phyloP scores from a whole-genome alignment of 2,888 invertebrate species.

The Euphydryas editha region DNA sequence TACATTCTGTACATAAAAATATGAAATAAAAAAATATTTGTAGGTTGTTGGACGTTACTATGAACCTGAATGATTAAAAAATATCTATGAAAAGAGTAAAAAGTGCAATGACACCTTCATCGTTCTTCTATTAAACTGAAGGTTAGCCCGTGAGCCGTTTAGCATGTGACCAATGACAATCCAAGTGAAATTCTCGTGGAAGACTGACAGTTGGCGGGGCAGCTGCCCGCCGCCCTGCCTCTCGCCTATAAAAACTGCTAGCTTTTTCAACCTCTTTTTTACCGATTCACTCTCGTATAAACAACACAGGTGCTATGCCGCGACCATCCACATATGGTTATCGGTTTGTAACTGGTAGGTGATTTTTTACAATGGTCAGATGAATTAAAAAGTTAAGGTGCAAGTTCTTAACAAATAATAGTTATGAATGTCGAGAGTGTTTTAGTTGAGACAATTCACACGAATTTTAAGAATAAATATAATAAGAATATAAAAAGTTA shows the following conservation, averaged over 20 bases:
- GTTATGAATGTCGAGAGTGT: slow-evolving; percentile 17
- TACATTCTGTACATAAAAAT: too few relatives aligned
- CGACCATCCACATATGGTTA: slow-evolving; percentile 81
- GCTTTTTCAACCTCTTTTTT: slow-evolving; percentile 79
- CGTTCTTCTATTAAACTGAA: slow-evolving; percentile 57
- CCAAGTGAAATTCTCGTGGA: slow-evolving; percentile 71
- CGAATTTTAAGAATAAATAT: neutral
- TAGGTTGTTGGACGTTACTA: too few relatives aligned
- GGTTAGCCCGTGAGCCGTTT: slow-evolving; percentile 59
- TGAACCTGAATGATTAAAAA: too few relatives aligned
- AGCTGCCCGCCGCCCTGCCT: slow-evolving; percentile 77
- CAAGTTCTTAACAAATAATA: slow-evolving; percentile 16
- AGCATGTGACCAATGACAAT: slow-evolving; percentile 68
- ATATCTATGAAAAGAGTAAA: slow-evolving; percentile 5
- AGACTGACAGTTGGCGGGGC: slow-evolving; percentile 77
- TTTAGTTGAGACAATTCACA: slow-evolving; percentile 7
- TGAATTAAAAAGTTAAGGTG: slow-evolving; percentile 53
- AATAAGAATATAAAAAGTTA: neutral
- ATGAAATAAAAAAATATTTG: too few relatives aligned
- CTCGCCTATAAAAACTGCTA: slow-evolving; percentile 80
- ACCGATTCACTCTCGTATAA: slow-evolving; percentile 79
- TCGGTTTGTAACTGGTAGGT: slow-evolving; percentile 65
- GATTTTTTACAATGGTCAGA: slow-evolving; percentile 65
- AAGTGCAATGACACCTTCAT: slow-evolving; percentile 44
- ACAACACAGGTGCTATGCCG: slow-evolving; percentile 82